These are phyloP conservation scores for Callithrix jacchus DNA, from an alignment of 2,113 vertebrate genomes.

Conservation along the genomic window DNA sequence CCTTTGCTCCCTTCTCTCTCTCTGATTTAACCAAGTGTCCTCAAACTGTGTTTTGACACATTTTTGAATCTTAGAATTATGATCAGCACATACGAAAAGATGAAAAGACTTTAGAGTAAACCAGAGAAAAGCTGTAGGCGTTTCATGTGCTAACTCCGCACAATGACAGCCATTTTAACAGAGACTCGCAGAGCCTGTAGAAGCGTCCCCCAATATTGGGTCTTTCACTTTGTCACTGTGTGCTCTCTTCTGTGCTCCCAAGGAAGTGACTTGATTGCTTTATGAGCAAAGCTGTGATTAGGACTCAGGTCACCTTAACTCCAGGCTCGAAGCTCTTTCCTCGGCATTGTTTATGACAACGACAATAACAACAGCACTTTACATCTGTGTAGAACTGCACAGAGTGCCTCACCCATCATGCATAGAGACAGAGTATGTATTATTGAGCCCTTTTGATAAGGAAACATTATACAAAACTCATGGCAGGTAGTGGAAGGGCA, in stretches of 20 bases:
- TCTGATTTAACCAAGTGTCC: background rate
- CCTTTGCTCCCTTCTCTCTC: background rate
- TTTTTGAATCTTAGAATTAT: background rate
- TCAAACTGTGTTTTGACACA: background rate
- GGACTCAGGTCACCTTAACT: background rate
- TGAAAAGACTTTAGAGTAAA: background rate
- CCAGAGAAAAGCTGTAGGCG: background rate
- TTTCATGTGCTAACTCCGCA: background rate
- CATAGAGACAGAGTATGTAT: rapidly evolving
- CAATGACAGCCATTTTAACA: rapidly evolving
- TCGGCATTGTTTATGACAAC: background rate
- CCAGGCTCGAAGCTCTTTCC: background rate
- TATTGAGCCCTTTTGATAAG: background rate
- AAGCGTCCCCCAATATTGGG: background rate
- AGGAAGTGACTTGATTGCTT: background rate
- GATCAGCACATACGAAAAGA: background rate
- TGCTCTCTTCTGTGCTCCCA: background rate
- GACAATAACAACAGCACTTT: background rate
- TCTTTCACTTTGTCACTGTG: background rate
- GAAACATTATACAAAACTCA: background rate
- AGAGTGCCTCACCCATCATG: background rate
- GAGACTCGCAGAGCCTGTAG: background rate
- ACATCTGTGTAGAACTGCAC: background rate
- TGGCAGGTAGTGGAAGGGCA: background rate
- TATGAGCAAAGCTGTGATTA: background rate